Conservation (phyloP, 2,113 vertebrate species). For the Paedocypris sp. region DNA sequence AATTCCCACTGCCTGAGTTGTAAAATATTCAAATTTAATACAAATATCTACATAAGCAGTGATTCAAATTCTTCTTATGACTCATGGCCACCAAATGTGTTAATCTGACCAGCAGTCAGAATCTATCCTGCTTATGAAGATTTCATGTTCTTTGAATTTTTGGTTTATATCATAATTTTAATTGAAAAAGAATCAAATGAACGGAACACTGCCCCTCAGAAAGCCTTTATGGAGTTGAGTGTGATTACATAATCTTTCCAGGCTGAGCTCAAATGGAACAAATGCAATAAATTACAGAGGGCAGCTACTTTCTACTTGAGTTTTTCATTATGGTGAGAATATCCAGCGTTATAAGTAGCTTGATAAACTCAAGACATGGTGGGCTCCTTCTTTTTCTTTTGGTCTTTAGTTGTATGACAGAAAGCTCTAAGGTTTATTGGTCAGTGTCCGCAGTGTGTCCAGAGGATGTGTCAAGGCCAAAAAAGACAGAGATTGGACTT, state of each 20-base stretch:
- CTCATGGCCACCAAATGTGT: slow-evolving; percentile 22
- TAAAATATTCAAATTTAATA: slow-evolving; percentile 1
- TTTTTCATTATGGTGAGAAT: slow-evolving; percentile 43
- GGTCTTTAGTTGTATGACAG: slow-evolving; percentile 29
- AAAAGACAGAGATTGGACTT: slow-evolving; percentile 13
- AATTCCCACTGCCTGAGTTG: not conserved
- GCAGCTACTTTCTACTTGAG: slow-evolving; percentile 27
- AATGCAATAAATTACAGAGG: slow-evolving; percentile 47
- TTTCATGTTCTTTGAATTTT: slow-evolving; percentile 8
- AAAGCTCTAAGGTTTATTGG: slow-evolving; percentile 9
- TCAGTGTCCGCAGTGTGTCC: slow-evolving; percentile 7
- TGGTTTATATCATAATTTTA: slow-evolving; percentile 40
- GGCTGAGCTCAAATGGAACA: slow-evolving; percentile 18
- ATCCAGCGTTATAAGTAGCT: slow-evolving; percentile 33
- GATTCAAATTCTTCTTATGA: not conserved
- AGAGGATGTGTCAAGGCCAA: not conserved
- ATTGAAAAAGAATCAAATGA: slow-evolving; percentile 42
- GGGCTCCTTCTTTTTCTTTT: not conserved
- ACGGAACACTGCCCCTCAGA: slow-evolving; percentile 16
- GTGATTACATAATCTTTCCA: slow-evolving; percentile 52
- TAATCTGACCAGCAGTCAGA: slow-evolving; percentile 5
- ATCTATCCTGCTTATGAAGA: not conserved
- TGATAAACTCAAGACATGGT: slow-evolving; percentile 48
- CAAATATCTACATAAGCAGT: not conserved
- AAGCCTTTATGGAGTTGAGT: slow-evolving; percentile 13